Evolutionary conservation across 1,140 invertebrate genomes (phyloP).

Genomic region (Rhynchophorus ferrugineus): DNA sequence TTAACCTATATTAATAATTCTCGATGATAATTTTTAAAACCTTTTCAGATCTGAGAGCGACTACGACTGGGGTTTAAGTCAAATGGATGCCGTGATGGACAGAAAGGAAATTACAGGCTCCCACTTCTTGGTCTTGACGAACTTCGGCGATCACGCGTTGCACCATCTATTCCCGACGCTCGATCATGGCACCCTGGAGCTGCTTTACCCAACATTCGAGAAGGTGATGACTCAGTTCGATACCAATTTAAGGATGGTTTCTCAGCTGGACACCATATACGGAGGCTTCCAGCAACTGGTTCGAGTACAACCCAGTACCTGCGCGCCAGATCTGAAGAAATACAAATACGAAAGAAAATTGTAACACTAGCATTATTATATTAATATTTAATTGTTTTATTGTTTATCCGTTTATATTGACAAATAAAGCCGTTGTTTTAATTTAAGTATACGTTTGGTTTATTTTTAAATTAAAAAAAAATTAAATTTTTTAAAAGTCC

Average conservation of each 20-base stretch:
- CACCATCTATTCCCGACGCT: constrained; percentile 78
- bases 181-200: constrained; percentile 64
- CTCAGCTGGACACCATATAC: constrained; percentile 53
- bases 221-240: constrained; percentile 63
- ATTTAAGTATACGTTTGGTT: too few relatives aligned
- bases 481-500: too few relatives aligned
- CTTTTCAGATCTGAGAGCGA: constrained; percentile 6
- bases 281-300: constrained; percentile 61
- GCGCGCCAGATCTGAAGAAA: constrained; percentile 23
- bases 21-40: constrained; percentile 58
- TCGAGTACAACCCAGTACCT: constrained; percentile 40
- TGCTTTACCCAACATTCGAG: constrained; percentile 57
- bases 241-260: constrained; percentile 47
- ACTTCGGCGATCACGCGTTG: constrained; percentile 68
- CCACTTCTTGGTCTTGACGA: constrained; percentile 57
- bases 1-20: constrained; percentile 72
- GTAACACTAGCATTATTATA: too few relatives aligned
- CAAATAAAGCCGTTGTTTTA: too few relatives aligned
- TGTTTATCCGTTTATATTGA: too few relatives aligned
- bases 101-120: constrained; percentile 58
- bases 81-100: constrained; percentile 68
- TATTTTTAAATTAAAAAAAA: too few relatives aligned
- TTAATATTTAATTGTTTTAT: too few relatives aligned
- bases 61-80: constrained; percentile 67
- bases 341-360: too few relatives aligned